Base-by-base conservation (phyloP, 2,888 invertebrate species). In the Drosophila tripunctata region DNA sequence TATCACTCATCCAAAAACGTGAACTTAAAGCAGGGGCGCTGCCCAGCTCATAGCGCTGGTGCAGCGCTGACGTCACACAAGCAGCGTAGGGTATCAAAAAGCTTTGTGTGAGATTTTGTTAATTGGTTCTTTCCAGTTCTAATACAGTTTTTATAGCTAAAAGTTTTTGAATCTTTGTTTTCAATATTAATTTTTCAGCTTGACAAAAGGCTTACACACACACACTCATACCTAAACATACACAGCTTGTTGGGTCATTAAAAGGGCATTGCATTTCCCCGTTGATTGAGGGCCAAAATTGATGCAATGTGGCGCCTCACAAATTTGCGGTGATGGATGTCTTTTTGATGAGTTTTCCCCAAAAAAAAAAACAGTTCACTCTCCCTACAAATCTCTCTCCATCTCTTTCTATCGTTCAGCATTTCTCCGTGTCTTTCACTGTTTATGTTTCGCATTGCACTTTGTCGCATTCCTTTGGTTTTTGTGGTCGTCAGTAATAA, bases 381-480 rank as follows among this genome's bases (percentile, higher is more conserved):
- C 15, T 6, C n/a, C 7, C 6, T 21, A 14, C 30, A n/a, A n/a
- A 4, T 17, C 3, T 22, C 15, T n/a, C 14, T 21, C 1, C 24
- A 6, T 38, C 15, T 57, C 24, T n/a, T 15, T 30, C 22, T 14
- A n/a, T 19, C 4, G 12, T 14, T 55, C 12, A 3, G 3, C 4
- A 21, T 21, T 4, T 38, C 15, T 14, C 27, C 2, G 8, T 14
- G n/a, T 27, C 17, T 31, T 4, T 15, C 35, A 35, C 15, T 30
- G 40, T 43, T 1, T 30, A 15, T 61, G 55, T 72, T 58, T 43
- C 27, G 19, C 33, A 17, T 2, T 40, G 52, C 68, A 61, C 51
- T 71, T 76, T 82, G 83, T 74, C 66, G 60, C 83, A 81, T 85
- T 85, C 86, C 79, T 76, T 66, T 70, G 81, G 84, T 67, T 77